phyloP scores from a whole-genome alignment of 2,113 vertebrate species.

The Tapirus terrestris region DNA sequence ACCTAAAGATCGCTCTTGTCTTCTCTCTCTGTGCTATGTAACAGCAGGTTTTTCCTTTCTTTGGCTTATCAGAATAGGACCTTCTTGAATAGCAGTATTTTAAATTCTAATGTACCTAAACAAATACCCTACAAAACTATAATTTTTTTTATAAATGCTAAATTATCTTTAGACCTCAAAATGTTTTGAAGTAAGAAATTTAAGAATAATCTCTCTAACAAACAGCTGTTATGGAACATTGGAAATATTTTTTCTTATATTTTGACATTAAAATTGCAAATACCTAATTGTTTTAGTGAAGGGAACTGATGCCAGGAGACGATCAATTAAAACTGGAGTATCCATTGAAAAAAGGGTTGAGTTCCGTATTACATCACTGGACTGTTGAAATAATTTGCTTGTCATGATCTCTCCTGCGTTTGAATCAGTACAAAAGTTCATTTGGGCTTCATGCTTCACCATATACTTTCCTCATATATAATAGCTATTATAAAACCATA shows the following conservation, averaged over 20 bases:
- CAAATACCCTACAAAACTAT: neutral
- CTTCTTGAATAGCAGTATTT: slow-evolving; percentile 7
- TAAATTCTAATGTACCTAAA: slow-evolving; percentile 16
- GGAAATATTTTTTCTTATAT: neutral
- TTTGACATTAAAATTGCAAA: slow-evolving; percentile 51
- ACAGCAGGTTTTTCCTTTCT: neutral
- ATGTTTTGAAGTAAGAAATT: slow-evolving; percentile 31
- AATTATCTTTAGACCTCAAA: slow-evolving; percentile 22
- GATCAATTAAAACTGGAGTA: slow-evolving; percentile 5
- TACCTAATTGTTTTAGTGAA: neutral
- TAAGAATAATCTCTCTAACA: neutral
- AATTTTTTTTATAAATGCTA: neutral
- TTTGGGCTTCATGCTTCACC: neutral
- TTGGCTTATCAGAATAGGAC: neutral
- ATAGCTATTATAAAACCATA: neutral
- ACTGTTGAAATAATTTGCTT: neutral
- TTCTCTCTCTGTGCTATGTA: neutral
- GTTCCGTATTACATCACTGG: neutral
- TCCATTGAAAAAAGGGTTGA: neutral
- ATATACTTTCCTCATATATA: neutral
- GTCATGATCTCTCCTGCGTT: neutral
- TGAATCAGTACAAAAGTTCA: neutral
- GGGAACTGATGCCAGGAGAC: neutral
- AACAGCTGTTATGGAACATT: neutral
- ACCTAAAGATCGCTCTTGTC: neutral